phyloP scores from a whole-genome alignment of 2,797 vertebrate genomes.

The Megalops cyprinoides region DNA sequence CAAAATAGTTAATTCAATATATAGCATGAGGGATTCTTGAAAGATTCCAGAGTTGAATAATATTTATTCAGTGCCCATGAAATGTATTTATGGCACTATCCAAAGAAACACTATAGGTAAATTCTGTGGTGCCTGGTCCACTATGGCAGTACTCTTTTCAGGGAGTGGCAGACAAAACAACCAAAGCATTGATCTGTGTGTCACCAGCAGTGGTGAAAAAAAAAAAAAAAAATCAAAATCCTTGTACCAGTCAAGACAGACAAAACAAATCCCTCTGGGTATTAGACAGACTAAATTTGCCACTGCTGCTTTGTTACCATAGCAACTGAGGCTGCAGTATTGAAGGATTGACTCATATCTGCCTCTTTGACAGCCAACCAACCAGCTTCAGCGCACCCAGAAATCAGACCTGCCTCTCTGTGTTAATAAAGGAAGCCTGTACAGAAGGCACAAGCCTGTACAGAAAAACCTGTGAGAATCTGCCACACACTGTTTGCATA shows the following conservation, averaged over 20 bases:
- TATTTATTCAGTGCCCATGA: no score
- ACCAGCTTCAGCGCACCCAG: background rate
- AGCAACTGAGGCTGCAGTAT: background rate
- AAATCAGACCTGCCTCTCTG: background rate
- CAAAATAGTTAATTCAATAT: no score
- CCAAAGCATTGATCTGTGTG: background rate
- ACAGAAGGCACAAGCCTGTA: background rate
- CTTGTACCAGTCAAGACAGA: no score
- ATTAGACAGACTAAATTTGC: background rate
- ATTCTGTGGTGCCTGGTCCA: no score
- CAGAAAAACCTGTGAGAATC: background rate
- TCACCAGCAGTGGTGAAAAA: background rate
- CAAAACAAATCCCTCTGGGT: background rate
- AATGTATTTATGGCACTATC: no score
- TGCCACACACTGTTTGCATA: background rate
- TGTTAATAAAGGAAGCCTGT: background rate
- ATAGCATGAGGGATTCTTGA: no score
- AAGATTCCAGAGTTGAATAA: no score
- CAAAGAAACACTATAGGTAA: no score
- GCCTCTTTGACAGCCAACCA: background rate
- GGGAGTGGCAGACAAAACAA: background rate
- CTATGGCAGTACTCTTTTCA: background rate
- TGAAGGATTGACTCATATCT: background rate
- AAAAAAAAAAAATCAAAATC: background rate
- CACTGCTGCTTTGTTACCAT: slow-evolving; percentile 1